phyloP scores from a whole-genome alignment of 2,888 invertebrate genomes.

The Tetanocera ferruginea region DNA sequence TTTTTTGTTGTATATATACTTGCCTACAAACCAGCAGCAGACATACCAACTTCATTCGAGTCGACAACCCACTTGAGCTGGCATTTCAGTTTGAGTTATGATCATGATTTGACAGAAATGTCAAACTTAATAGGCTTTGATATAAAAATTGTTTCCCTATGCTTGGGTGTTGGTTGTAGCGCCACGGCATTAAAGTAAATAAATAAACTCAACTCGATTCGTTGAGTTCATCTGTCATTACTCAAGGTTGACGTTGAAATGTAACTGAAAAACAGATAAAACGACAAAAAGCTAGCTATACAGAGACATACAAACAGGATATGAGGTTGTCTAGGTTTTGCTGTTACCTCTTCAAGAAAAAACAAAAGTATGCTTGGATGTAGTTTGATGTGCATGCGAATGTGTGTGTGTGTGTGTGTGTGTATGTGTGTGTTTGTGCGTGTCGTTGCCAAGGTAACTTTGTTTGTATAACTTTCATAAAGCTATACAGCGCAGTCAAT shows the following conservation, averaged over 20 bases:
- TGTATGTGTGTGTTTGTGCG: too few species aligned
- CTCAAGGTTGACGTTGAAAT: neutral
- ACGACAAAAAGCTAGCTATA: neutral
- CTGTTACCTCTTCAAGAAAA: neutral
- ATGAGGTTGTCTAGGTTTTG: neutral
- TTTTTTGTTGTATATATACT: neutral
- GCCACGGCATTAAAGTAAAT: neutral
- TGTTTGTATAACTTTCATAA: too few species aligned
- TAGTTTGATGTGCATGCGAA: neutral
- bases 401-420: neutral
- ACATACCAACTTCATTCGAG: neutral
- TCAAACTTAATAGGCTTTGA: conserved; percentile 37
- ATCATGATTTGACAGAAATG: conserved; percentile 40
- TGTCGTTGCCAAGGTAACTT: too few species aligned
- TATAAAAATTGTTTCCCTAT: conserved; percentile 16
- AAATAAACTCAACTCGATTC: conserved; percentile 32
- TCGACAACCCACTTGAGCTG: neutral
- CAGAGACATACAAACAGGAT: neutral
- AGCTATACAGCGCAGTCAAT: too few species aligned
- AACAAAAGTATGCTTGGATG: neutral
- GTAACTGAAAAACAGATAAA: neutral
- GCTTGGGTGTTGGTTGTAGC: neutral
- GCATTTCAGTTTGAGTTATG: neutral
- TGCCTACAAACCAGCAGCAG: neutral
- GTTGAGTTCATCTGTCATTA: conserved; percentile 20